Base-by-base conservation (phyloP, 2,113 vertebrate genomes). In the Pseudopodoces humilis region DNA sequence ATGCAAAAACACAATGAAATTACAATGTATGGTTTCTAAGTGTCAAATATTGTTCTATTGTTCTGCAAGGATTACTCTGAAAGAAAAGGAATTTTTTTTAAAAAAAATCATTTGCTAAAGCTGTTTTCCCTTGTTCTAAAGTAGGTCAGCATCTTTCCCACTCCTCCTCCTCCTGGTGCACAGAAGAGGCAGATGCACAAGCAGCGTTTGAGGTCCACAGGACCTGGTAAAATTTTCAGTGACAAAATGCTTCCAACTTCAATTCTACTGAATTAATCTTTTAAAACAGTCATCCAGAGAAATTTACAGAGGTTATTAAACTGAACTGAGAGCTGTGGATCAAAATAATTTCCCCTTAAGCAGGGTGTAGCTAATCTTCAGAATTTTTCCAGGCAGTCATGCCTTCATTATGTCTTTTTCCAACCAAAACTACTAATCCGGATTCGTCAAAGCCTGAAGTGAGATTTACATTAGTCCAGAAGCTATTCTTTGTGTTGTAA, bases 1-100 rank as follows among this genome's bases (percentile, higher is more conserved):
- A 97, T 95, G 64, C 88, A 39, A 91, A 95, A 92, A 83, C 18
- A 74, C 46, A 46, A 41, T 30, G 55, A 77, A 70, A 83, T 89
- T 30, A 95, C 92, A 33, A 86, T 50, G 2, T 19, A 65, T 41
- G 7, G 30, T 3, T 83, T 88, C 75, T 13, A 79, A 88, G 8
- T n/a, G 77, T 91, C 68, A 58, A 56, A 43, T 72, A 78, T 25
- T 68, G n/a, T 33, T 90, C 43, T 39, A 4, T 18, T 86, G 60
- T 53, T 92, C 64, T 83, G 31, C 53, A 85, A 80, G 31, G 46
- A 55, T 60, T 19, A 46, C 39, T 60, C 47, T 60, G 77, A 88
- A 90, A 85, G 30, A 72, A 31, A 63, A 58, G 17, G 75, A 56
- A 43, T 27, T 41, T 15, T 60, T 62, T 19, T 37, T 7, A 43